A percentile compares a stretch with the other conserved stretches of the same genome.
Conservation (phyloP, 2,888 invertebrate species). For the Neelides folsomi region DNA sequence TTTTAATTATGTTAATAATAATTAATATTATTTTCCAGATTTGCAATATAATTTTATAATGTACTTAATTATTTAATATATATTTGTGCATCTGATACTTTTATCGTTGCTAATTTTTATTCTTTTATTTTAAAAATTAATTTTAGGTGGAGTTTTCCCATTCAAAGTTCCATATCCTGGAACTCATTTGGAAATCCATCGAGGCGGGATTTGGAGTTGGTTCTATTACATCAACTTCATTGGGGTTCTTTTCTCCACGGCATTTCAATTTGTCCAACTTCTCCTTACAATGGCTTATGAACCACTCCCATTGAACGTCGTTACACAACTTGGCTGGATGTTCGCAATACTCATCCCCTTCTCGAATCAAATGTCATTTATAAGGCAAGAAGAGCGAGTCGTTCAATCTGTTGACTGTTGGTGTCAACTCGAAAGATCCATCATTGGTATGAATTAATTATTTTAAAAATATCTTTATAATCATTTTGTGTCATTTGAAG, state of each 20-base stretch:
- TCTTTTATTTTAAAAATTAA: too few species aligned
- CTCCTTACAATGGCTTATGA: constrained; percentile 29
- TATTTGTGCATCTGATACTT: too few species aligned
- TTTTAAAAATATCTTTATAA: not conserved
- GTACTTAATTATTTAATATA: too few species aligned
- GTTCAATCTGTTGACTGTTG: constrained; percentile 23
- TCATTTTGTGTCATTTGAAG: constrained; percentile 1
- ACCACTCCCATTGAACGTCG: constrained; percentile 27
- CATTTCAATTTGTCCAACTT: constrained; percentile 28
- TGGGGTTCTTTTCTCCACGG: constrained; percentile 19
- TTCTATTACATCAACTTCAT: constrained; percentile 32
- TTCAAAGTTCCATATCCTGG: constrained; percentile 25
- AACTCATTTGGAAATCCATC: constrained; percentile 21
- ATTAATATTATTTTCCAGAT: too few species aligned
- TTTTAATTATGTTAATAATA: too few species aligned
- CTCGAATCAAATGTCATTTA: constrained; percentile 23
- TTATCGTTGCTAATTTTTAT: too few species aligned
- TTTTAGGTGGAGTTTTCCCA: constrained; percentile 20
- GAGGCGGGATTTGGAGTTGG: constrained; percentile 28
- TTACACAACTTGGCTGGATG: constrained; percentile 31
- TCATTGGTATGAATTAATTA: constrained; percentile 31
- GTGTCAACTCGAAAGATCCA: constrained; percentile 27
- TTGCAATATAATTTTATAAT: too few species aligned
- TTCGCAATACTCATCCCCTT: constrained; percentile 30
- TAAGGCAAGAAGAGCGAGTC: constrained; percentile 27